Evolutionary conservation across 1,140 invertebrate species (phyloP), one percentile per base, ranked within the genome.

Genomic region (Eueides isabella): DNA sequence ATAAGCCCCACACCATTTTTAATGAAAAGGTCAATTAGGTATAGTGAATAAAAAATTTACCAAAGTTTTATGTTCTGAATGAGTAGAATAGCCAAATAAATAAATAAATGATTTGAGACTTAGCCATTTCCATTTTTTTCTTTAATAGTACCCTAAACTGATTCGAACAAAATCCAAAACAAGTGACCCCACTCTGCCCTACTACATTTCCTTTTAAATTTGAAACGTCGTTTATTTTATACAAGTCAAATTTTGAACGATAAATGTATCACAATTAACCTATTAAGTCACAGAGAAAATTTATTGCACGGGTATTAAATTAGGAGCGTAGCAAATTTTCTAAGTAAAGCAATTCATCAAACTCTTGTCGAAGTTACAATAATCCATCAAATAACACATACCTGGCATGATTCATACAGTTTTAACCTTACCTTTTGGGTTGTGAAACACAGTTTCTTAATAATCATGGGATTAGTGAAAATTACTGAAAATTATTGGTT

Each of bases 281-380:
- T 65, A 65, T 38, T 38, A 65, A 35, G 29, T 38, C 55, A 63
- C 67, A 28, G 31, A 62, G 12, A 38, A 3, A 69, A 69, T 35
- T 29, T 67, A 69, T 68, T 69, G 19, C 31, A 48, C n/a, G 9
- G 29, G 28, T 29, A 62, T 61, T 69, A 33, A 69, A 69, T 30
- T 38, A 31, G 33, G 44, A 35, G 31, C 67, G 67, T 61, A 30
- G 5, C 48, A 62, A 69, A 69, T 69, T 31, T 28, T 35, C 70
- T 23, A 48, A 72, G 62, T 72, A 26, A n/a, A 65, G 41, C 35
- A 65, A 72, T 72, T 72, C 62, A 66, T 72, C 70, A 72, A 72
- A 72, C 62, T 65, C 63, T 11, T 55, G 70, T 38, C 41, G 62
- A 72, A 72, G 35, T 72, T 72, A n/a, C n/a, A 5, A 64, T 55